Evolutionary conservation across 2,113 vertebrate genomes (phyloP), one percentile per base, ranked within the genome.

Genomic region (Arizona elegans): DNA sequence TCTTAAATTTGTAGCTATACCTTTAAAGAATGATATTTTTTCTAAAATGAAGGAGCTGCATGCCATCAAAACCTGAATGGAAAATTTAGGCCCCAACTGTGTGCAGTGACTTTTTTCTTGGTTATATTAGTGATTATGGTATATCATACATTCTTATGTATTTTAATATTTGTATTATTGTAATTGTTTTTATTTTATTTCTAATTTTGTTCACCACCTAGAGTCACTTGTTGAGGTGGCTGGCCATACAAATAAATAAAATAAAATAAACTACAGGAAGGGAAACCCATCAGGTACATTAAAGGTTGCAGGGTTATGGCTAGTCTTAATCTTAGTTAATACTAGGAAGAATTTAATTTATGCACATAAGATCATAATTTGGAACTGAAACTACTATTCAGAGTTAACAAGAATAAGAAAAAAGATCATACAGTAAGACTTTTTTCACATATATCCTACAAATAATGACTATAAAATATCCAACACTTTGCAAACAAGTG

Each of bases 401-500:
- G 47, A 5, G n/a, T 90, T 90, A 87, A 93, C 21, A 93, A 65
- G 53, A 81, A 75, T 43, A 92, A 87, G 23, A 33, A 81, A 92
- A 90, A 90, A 87, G 33, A 47, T 86, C 5, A 5, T 53, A 91
- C 85, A 95, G 93, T 54, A 50, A 89, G 3, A 43, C 81, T n/a
- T 81, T 5, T 33, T 24, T 47, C 10, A 93, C 92, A 94, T 50
- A 47, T 56, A 54, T 93, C 4, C 54, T 33, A 47, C 95, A 92
- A 91, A 15, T 50, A 43, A 87, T 58, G 92, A 92, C 70, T 87
- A 43, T 21, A 92, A 89, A 81, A 93, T 1, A 43, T 3, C n/a
- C 33, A 87, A 58, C 81, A 43, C 50, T 93, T 89, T 43, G 93
- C 75, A 94, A 92, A 47, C 43, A 47, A 47, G 43, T 47, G 43